phyloP scores from a whole-genome alignment of 2,888 invertebrate genomes.

The Erebia epiphron region DNA sequence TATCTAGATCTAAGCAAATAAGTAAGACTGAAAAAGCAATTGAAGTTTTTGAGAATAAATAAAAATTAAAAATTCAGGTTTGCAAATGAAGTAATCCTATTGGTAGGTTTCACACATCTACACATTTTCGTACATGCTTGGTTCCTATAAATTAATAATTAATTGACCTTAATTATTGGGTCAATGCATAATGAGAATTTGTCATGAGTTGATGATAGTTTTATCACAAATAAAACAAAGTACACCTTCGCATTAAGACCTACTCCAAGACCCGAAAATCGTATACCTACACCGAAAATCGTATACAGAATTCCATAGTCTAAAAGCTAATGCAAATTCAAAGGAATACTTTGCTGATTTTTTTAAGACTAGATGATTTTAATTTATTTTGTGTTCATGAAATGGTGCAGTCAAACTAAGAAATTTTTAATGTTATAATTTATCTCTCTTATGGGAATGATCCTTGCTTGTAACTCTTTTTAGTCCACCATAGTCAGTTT shows the following conservation, averaged over 20 bases:
- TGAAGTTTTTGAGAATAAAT: no score
- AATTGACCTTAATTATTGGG: no score
- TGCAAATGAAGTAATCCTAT: no score
- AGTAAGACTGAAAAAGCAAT: no score
- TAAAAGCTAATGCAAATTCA: conserved; percentile 8
- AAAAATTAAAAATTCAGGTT: no score
- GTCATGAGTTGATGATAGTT: no score
- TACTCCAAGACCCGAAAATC: background rate
- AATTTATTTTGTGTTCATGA: background rate
- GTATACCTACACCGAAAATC: conserved; percentile 1
- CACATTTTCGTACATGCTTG: no score
- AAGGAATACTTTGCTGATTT: conserved; percentile 5
- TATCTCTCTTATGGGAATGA: conserved; percentile 14
- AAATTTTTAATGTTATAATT: conserved; percentile 26
- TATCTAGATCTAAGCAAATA: no score
- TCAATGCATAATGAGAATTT: no score
- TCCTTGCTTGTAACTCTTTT: conserved; percentile 28
- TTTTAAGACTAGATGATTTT: background rate
- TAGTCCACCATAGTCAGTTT: conserved; percentile 39
- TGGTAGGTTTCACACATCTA: no score
- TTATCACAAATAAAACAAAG: background rate
- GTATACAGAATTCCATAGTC: background rate
- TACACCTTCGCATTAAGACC: background rate
- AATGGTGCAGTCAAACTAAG: background rate
- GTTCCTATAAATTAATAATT: no score